These are phyloP conservation scores for Trematomus loennbergii DNA, from an alignment of 2,113 vertebrate species.

Conservation along the genomic window DNA sequence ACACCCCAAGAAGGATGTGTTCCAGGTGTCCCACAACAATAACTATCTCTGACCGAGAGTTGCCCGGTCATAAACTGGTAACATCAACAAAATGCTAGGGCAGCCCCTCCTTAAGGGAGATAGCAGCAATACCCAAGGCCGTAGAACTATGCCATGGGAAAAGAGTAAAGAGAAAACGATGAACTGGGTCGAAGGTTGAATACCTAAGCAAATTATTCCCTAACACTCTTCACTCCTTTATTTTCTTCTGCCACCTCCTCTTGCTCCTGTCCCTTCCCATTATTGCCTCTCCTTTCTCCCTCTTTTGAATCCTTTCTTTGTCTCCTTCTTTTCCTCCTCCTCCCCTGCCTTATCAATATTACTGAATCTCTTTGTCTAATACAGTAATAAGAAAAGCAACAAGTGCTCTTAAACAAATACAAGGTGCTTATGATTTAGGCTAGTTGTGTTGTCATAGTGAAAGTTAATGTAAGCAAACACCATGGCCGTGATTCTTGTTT, in stretches of 20 bases:
- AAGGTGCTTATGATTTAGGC: background rate
- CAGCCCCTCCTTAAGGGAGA: no score
- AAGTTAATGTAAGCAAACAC: background rate
- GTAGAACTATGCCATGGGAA: no score
- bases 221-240: background rate
- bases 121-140: no score
- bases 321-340: background rate
- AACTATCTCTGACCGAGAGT: no score
- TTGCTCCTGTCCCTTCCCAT: constrained; percentile 10
- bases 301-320: background rate
- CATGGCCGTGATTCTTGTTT: background rate
- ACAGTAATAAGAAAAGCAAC: background rate
- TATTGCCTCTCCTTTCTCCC: constrained; percentile 14
- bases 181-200: no score
- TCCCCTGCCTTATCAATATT: background rate
- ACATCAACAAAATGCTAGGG: no score
- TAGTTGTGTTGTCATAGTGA: background rate
- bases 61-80: no score
- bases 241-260: constrained; percentile 6
- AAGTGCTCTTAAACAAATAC: background rate
- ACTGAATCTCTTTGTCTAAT: background rate
- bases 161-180: no score
- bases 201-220: no score
- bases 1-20: no score
- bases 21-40: no score